These are phyloP conservation scores for Drosophila pseudoobscura DNA, from an alignment of 1,140 invertebrate genomes.

Conservation along the genomic window DNA sequence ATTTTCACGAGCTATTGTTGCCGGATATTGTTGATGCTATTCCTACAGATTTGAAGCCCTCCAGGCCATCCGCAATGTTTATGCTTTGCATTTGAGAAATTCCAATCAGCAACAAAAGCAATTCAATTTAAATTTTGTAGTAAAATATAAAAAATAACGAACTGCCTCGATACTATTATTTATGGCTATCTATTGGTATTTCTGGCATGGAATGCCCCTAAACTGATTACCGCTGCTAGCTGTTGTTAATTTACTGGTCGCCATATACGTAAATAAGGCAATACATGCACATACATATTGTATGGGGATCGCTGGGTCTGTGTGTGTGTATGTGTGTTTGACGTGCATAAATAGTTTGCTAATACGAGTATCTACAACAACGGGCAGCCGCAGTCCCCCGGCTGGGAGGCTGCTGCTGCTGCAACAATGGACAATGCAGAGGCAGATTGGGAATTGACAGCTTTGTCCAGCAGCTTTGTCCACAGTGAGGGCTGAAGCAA, in stretches of 20 bases:
- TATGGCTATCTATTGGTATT: constrained; percentile 31
- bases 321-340: constrained; percentile 26
- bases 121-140: constrained; percentile 32
- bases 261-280: constrained; percentile 54
- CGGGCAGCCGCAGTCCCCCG: constrained; percentile 47
- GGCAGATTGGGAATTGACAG: constrained; percentile 68
- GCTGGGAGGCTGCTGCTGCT: constrained; percentile 26
- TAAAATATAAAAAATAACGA: neutral
- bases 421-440: constrained; percentile 52
- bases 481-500: constrained; percentile 20
- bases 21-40: constrained; percentile 22
- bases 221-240: constrained; percentile 27
- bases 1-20: constrained; percentile 22
- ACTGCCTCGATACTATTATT: constrained; percentile 13
- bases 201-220: constrained; percentile 5
- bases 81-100: constrained; percentile 34
- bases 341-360: constrained; percentile 76
- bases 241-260: constrained; percentile 55
- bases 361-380: constrained; percentile 58
- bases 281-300: constrained; percentile 19
- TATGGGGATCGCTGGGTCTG: constrained; percentile 7
- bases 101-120: constrained; percentile 57
- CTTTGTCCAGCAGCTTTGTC: constrained; percentile 51
- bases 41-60: constrained; percentile 27
- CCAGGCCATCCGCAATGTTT: constrained; percentile 38